These are phyloP conservation scores for Drosophila multiciliata DNA, from an alignment of 2,888 invertebrate species.

Conservation along the genomic window DNA sequence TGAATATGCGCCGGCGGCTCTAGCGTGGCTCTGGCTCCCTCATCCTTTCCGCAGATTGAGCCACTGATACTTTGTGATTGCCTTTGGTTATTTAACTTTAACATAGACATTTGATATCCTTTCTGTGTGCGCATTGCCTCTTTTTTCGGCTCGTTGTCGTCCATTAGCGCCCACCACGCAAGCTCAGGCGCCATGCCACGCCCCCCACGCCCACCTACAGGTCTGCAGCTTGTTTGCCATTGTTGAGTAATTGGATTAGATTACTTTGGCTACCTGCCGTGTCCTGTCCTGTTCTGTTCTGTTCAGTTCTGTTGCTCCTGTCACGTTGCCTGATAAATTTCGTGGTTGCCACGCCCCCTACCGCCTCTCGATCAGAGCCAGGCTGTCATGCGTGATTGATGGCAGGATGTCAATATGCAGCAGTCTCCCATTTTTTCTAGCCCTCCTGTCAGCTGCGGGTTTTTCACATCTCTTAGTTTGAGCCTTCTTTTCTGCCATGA, in stretches of 20 bases:
- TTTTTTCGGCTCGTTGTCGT: slow-evolving; percentile 36
- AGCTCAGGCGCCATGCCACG: slow-evolving; percentile 4
- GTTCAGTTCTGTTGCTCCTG: not conserved
- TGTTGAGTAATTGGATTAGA: slow-evolving; percentile 82
- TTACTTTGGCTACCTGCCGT: slow-evolving; percentile 65
- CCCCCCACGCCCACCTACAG: slow-evolving; percentile 8
- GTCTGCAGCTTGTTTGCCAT: slow-evolving; percentile 70
- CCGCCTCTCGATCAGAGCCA: slow-evolving; percentile 2
- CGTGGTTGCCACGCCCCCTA: slow-evolving; percentile 44
- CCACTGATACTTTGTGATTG: slow-evolving; percentile 68
- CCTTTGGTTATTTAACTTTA: slow-evolving; percentile 77
- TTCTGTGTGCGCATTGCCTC: slow-evolving; percentile 10
- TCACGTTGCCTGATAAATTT: slow-evolving; percentile 56
- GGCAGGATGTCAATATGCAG: slow-evolving; percentile 72
- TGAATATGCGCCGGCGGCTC: slow-evolving; percentile 48
- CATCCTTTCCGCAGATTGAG: not conserved
- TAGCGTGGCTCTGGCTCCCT: not conserved
- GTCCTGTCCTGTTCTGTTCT: slow-evolving; percentile 11
- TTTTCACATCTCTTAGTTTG: slow-evolving; percentile 17
- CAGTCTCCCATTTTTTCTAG: slow-evolving; percentile 15
- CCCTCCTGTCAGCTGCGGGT: slow-evolving; percentile 40
- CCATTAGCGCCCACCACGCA: slow-evolving; percentile 62
- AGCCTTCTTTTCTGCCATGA: slow-evolving; percentile 33
- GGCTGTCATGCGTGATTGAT: slow-evolving; percentile 75
- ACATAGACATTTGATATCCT: slow-evolving; percentile 69